Base-by-base conservation (phyloP, 1,140 invertebrate species). In the Drosophila parabipectinata region DNA sequence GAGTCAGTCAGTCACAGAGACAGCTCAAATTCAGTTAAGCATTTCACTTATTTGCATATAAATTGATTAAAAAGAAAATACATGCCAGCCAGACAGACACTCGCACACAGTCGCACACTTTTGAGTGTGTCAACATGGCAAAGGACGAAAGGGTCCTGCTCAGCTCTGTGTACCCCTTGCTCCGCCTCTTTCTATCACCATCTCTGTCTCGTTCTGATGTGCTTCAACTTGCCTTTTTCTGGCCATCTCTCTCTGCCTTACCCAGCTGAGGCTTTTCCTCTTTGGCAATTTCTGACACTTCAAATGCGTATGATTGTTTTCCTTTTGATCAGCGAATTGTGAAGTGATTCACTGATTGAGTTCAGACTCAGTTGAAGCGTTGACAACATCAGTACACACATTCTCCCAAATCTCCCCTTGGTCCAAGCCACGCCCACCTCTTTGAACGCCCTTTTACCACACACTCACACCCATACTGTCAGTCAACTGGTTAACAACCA, bases 51-150 rank as follows among this genome's bases (percentile, higher is more conserved):
- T 87, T 88, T 88, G 83, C 83, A 88, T 88, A 88, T 88, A 88
- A 88, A 88, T 88, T 88, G 83, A 88, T 88, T 88, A 88, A 88
- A 87, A 88, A 88, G 83, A 88, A 87, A 89, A 87, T 88, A 87
- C 83, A 88, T 62, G 79, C 56, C 62, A 79, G 21, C 61, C 61
- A 69, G 39, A 45, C 58, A 39, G 57, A 66, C 50, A 62, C 54
- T 67, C 41, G 48, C 63, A 73, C 48, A 62, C 51, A 82, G 45
- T 63, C 66, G 18, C 63, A n/a, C 48, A 85, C 77, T 71, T 77
- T 72, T 79, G 72, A 78, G 75, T 88, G 79, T 88, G 83, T 88
- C 84, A 85, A 88, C 78, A 85, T 67, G 52, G 58, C 61, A 56
- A 52, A 57, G 81, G 68, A 81, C 78, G 74, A 87, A 81, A 81